Evolutionary conservation across 2,888 invertebrate genomes (phyloP).

Genomic region (Podotricha telesiphe): DNA sequence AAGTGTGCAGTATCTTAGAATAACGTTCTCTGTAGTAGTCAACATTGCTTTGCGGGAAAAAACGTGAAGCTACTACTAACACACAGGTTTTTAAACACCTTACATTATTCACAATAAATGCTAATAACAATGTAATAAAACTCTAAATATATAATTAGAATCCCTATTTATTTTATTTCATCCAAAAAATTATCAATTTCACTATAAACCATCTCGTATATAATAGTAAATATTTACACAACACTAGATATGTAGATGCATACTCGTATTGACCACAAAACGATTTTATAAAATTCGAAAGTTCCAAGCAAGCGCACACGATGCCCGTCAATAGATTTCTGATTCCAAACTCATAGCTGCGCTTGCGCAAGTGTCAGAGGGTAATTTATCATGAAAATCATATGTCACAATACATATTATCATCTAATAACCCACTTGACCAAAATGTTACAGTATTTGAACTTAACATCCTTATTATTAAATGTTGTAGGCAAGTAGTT

Average conservation of each 20-base stretch:
- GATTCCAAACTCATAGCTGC: conserved; percentile 13
- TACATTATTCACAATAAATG: no score
- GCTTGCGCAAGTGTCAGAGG: conserved; percentile 30
- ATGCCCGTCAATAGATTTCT: conserved; percentile 16
- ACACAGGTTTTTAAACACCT: no score
- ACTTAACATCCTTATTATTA: not conserved
- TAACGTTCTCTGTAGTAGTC: no score
- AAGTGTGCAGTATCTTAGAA: no score
- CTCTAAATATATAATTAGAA: no score
- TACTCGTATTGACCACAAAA: not conserved
- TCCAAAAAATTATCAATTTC: no score
- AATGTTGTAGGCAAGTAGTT: not conserved
- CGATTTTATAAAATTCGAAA: conserved; percentile 21
- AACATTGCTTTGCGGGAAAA: no score
- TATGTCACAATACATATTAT: conserved; percentile 25
- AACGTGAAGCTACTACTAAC: no score
- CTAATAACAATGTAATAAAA: no score
- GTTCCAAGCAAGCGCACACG: conserved; percentile 19
- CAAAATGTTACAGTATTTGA: conserved; percentile 9
- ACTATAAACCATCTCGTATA: not conserved
- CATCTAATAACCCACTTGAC: not conserved
- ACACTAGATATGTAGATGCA: not conserved
- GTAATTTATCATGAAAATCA: conserved; percentile 21
- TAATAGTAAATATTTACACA: not conserved
- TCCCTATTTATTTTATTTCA: no score